phyloP scores from a whole-genome alignment of 2,797 vertebrate species.

The Hybognathus amarus region DNA sequence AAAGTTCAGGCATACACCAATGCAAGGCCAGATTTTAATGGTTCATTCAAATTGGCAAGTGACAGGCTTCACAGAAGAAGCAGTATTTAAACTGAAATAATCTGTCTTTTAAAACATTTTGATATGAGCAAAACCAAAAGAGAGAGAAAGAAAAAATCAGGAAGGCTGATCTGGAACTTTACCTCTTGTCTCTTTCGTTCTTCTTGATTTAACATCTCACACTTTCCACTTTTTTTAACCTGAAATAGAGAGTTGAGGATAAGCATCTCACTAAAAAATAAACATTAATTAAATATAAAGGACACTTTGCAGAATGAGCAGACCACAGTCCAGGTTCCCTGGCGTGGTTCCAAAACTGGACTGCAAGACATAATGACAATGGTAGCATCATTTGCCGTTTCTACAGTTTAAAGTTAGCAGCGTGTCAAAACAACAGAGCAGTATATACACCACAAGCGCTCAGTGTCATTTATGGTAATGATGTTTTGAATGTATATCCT shows the following conservation, averaged over 20 bases:
- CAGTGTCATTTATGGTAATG: neutral
- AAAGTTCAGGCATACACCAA: neutral
- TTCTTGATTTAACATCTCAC: slow-evolving; percentile 83
- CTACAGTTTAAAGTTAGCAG: neutral
- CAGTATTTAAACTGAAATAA: neutral
- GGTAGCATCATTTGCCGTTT: neutral
- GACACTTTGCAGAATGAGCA: neutral
- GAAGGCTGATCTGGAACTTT: slow-evolving; percentile 26
- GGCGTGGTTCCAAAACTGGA: neutral
- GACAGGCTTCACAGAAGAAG: neutral
- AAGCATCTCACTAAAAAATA: neutral
- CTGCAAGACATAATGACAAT: neutral
- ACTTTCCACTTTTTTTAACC: slow-evolving; percentile 93
- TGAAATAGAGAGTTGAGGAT: slow-evolving; percentile 62
- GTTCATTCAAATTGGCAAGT: neutral
- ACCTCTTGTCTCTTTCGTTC: slow-evolving; percentile 97
- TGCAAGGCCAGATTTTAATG: neutral
- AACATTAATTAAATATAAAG: neutral
- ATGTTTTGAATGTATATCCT: neutral
- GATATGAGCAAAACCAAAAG: slow-evolving; percentile 3
- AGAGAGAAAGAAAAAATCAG: neutral
- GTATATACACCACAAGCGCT: neutral
- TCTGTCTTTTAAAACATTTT: neutral
- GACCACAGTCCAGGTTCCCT: neutral
- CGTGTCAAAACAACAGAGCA: neutral